Evolutionary conservation across 2,888 invertebrate genomes (phyloP).

Genomic region (Caenorhabditis auriculariae): DNA sequence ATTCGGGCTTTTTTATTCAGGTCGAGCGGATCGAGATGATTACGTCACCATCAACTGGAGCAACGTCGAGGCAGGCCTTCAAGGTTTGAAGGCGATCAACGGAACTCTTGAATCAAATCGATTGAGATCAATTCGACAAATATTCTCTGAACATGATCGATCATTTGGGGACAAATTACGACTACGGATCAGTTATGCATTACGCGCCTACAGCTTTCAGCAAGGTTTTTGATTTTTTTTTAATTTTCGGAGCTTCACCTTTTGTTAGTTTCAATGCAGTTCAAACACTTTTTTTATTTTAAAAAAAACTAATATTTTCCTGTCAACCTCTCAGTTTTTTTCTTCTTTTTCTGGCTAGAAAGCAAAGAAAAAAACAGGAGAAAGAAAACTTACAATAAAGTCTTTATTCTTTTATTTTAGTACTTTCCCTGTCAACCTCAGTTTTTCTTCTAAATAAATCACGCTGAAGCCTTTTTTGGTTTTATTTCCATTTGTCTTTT

Average conservation of each 20-base stretch:
- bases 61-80: conserved; percentile 59
- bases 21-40: conserved; percentile 63
- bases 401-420: too few species aligned
- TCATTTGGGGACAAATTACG: conserved; percentile 64
- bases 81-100: conserved; percentile 32
- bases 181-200: conserved; percentile 67
- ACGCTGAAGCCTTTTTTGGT: too few species aligned
- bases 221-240: conserved; percentile 50
- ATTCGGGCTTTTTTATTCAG: conserved; percentile 27
- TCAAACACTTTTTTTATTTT: conserved; percentile 1
- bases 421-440: too few species aligned
- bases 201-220: conserved; percentile 67
- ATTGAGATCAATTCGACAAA: conserved; percentile 60
- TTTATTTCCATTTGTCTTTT: conserved; percentile 5
- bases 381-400: too few species aligned
- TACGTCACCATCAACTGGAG: conserved; percentile 61
- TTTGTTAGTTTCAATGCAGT: background rate
- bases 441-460: too few species aligned
- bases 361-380: too few species aligned
- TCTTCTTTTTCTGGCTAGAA: background rate
- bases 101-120: background rate
- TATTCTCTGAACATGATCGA: conserved; percentile 62
- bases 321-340: background rate
- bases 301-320: background rate
- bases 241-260: background rate